Percentiles rank a stretch among this genome's conserved stretches.
Evolutionary conservation across 2,888 invertebrate species (phyloP).

Genomic region (Quadriops clusia): DNA sequence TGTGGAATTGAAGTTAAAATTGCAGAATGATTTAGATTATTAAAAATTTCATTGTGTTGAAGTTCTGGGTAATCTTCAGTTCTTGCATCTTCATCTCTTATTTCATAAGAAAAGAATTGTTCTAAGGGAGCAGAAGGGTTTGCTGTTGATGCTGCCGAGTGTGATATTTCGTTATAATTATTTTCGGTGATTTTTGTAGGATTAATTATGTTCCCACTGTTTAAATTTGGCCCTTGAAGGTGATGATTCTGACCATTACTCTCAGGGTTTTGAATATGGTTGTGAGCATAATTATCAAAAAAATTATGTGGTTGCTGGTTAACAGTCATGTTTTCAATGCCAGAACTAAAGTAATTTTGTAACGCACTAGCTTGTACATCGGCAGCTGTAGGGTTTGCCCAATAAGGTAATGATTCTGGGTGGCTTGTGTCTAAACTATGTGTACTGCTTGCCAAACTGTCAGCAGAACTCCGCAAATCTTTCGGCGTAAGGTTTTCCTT

Average conservation of each 20-base stretch:
- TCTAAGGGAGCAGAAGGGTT: no score
- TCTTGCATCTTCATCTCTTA: constrained; percentile 14
- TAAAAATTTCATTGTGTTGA: constrained; percentile 21
- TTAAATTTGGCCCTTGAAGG: no score
- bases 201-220: no score
- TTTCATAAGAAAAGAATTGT: constrained; percentile 1
- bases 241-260: no score
- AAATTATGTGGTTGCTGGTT: constrained; percentile 17
- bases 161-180: constrained; percentile 4
- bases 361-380: no score
- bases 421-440: constrained; percentile 23
- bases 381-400: no score
- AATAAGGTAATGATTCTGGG: no score
- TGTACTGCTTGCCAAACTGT: constrained; percentile 23
- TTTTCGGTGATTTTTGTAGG: no score
- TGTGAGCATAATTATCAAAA: constrained; percentile 24
- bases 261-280: no score
- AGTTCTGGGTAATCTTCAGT: constrained; percentile 24
- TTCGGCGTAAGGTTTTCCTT: constrained; percentile 18
- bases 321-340: constrained; percentile 12
- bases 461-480: no score
- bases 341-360: constrained; percentile 22
- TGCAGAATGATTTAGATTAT: constrained; percentile 13
- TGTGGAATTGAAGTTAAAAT: constrained; percentile 13
- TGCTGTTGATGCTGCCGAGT: constrained; percentile 1